Evolutionary conservation across 2,888 invertebrate species (phyloP).

Genomic region (Liodrosophila aerea): DNA sequence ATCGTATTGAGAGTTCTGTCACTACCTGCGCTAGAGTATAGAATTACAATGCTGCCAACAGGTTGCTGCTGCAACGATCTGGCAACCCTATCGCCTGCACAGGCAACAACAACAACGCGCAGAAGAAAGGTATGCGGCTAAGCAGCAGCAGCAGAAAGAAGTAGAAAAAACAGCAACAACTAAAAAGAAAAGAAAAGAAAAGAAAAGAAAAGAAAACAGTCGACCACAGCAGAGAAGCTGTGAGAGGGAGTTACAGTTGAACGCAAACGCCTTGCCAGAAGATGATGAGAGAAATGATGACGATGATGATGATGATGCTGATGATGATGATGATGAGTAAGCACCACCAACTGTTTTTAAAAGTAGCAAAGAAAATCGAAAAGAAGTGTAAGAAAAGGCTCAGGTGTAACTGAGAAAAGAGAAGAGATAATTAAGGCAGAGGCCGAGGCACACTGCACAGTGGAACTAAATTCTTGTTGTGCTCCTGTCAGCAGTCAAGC

Average conservation of each 20-base stretch:
- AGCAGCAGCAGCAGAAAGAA: conserved; percentile 31
- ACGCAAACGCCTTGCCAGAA: conserved; percentile 35
- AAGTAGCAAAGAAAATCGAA: conserved; percentile 51
- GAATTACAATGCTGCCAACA: conserved; percentile 14
- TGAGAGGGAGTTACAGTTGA: conserved; percentile 53
- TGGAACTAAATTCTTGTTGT: conserved; percentile 70
- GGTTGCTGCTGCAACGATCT: conserved; percentile 35
- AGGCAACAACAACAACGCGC: conserved; percentile 19
- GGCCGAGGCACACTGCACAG: conserved; percentile 66
- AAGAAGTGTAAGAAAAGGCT: conserved; percentile 30
- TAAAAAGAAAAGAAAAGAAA: conserved; percentile 19
- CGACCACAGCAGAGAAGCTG: background rate
- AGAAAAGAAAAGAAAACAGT: conserved; percentile 16
- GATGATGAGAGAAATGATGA: conserved; percentile 24
- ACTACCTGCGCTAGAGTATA: conserved; percentile 8
- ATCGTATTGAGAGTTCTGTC: background rate
- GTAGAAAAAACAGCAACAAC: no score
- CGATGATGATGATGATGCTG: conserved; percentile 14
- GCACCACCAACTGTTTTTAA: conserved; percentile 54
- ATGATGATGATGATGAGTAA: conserved; percentile 23
- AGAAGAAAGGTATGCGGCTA: conserved; percentile 56
- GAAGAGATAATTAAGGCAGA: conserved; percentile 67
- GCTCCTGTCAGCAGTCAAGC: conserved; percentile 14
- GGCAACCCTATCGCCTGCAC: conserved; percentile 54
- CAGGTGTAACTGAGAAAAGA: conserved; percentile 19